phyloP scores from a whole-genome alignment of 2,797 vertebrate species.

The Rhyacichthys aspro region DNA sequence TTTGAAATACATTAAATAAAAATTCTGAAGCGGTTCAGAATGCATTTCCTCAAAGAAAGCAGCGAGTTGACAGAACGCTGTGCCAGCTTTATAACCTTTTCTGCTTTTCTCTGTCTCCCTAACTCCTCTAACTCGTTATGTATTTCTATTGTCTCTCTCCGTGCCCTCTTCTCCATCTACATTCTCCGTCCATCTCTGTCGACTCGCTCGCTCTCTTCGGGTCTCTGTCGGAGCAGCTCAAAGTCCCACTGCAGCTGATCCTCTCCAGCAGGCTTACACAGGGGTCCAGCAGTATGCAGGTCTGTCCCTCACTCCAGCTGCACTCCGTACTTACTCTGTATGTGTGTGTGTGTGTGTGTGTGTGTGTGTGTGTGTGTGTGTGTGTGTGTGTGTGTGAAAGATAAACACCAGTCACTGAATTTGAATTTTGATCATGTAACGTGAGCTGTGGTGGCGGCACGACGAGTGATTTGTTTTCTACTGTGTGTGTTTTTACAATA shows the following conservation, averaged over 20 bases:
- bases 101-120: constrained; percentile 54
- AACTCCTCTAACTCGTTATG: constrained; percentile 41
- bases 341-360: constrained; percentile 14
- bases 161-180: constrained; percentile 57
- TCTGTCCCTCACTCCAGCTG: constrained; percentile 77
- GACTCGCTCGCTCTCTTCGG: constrained; percentile 19
- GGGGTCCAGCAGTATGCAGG: constrained; percentile 99
- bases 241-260: constrained; percentile 97
- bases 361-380: constrained; percentile 25
- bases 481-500: constrained; percentile 43
- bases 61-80: constrained; percentile 35
- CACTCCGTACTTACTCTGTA: constrained; percentile 9
- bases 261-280: constrained; percentile 98
- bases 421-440: constrained; percentile 61
- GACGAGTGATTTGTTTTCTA: constrained; percentile 50
- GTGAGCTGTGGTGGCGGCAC: constrained; percentile 42
- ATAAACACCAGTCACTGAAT: constrained; percentile 48
- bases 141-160: constrained; percentile 52
- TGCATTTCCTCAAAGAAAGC: constrained; percentile 42
- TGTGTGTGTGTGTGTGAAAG: constrained; percentile 21
- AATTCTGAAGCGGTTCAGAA: constrained; percentile 30
- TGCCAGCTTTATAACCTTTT: constrained; percentile 59
- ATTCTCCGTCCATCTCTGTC: constrained; percentile 44
- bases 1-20: constrained; percentile 39
- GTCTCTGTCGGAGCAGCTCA: constrained; percentile 89